Evolutionary conservation across 2,113 vertebrate genomes (phyloP).

Genomic region (Callocephalon fimbriatum): DNA sequence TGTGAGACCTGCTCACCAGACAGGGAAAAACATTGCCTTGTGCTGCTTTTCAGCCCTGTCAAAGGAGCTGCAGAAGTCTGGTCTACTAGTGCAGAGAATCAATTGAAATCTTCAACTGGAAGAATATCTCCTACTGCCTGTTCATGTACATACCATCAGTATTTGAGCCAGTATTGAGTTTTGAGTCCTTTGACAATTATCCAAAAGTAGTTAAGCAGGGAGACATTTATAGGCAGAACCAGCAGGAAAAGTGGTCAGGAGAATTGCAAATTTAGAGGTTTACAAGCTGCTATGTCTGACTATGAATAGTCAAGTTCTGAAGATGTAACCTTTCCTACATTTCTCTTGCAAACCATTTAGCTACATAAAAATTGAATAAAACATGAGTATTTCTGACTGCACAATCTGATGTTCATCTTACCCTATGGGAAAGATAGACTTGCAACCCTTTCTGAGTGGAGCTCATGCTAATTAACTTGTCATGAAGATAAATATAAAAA

Average conservation of each 20-base stretch:
- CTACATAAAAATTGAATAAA: not conserved
- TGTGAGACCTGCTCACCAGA: not conserved
- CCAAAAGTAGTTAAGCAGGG: not conserved
- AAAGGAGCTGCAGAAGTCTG: not conserved
- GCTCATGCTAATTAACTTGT: not conserved
- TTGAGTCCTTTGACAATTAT: not conserved
- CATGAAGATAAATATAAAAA: not conserved
- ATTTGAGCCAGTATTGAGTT: not conserved
- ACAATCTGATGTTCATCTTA: not conserved
- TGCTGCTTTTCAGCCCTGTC: not conserved
- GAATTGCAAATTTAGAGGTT: not conserved
- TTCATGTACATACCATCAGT: rapidly evolving
- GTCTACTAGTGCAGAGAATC: not conserved
- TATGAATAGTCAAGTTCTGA: not conserved
- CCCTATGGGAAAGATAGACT: not conserved
- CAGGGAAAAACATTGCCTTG: not conserved
- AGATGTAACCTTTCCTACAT: not conserved
- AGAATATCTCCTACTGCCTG: not conserved
- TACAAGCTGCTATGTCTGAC: not conserved
- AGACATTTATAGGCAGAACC: not conserved
- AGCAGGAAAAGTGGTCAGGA: not conserved
- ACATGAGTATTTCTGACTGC: not conserved
- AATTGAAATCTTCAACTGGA: not conserved
- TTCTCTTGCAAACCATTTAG: not conserved
- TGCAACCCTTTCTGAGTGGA: not conserved